A percentile compares a stretch with the other conserved stretches of the same genome.
Conservation (phyloP, 2,797 vertebrate genomes). For the Gastrophryne carolinensis region DNA sequence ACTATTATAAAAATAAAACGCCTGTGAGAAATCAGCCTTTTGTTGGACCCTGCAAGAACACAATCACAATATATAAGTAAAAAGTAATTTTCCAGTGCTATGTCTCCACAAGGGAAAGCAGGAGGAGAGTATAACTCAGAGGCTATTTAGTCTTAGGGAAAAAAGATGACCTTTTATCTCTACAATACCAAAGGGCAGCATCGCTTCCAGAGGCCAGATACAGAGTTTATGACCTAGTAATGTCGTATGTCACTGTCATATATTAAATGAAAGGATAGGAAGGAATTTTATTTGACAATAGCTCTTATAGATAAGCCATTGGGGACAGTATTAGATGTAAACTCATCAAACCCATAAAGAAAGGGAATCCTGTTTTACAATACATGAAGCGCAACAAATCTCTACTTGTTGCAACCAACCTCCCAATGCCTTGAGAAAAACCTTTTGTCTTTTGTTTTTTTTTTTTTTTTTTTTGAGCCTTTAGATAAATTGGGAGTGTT, state of each 20-base stretch:
- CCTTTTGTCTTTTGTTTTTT: too few species aligned
- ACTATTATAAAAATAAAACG: too few species aligned
- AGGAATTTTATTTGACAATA: neutral
- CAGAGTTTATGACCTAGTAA: slow-evolving; percentile 11
- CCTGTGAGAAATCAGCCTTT: too few species aligned
- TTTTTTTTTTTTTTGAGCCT: too few species aligned
- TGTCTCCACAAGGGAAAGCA: too few species aligned
- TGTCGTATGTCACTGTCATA: slow-evolving; percentile 23
- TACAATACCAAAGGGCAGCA: slow-evolving; percentile 13
- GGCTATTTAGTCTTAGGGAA: neutral
- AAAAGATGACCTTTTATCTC: slow-evolving; percentile 6
- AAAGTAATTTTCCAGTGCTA: too few species aligned
- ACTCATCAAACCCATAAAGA: neutral
- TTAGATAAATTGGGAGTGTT: too few species aligned
- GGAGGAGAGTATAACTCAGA: neutral
- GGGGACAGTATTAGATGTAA: slow-evolving; percentile 2
- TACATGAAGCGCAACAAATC: too few species aligned
- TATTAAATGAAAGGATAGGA: neutral
- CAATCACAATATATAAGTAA: too few species aligned
- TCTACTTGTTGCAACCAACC: too few species aligned
- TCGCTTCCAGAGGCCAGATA: slow-evolving; percentile 1
- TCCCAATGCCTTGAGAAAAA: too few species aligned
- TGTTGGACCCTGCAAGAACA: too few species aligned
- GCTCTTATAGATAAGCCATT: slow-evolving; percentile 1
- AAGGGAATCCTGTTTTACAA: neutral